These are phyloP conservation scores for Andrena bicolor DNA, from an alignment of 2,888 invertebrate species.

Conservation along the genomic window DNA sequence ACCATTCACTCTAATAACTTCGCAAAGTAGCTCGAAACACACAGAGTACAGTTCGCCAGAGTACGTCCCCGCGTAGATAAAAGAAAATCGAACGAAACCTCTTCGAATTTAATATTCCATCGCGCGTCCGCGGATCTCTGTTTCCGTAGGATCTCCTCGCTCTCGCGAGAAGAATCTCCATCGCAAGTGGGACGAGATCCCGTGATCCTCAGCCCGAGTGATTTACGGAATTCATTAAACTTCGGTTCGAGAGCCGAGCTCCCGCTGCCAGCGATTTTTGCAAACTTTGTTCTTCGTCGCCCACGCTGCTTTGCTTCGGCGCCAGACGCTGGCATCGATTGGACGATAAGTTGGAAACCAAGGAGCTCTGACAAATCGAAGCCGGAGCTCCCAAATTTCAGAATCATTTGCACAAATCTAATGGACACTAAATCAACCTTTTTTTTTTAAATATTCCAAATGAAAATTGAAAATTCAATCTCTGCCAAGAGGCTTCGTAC, in stretches of 20 bases:
- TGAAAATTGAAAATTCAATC: too few relatives aligned
- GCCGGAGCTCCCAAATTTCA: too few relatives aligned
- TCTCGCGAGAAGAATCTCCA: neutral
- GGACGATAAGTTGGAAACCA: neutral
- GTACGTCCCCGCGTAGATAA: neutral
- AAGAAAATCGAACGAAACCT: neutral
- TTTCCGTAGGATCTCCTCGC: neutral
- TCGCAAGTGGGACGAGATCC: slow-evolving; percentile 11
- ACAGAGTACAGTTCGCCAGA: neutral
- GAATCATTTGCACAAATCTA: too few relatives aligned
- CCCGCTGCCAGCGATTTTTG: neutral
- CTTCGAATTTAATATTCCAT: slow-evolving; percentile 18
- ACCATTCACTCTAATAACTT: neutral
- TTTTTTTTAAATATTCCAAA: too few relatives aligned
- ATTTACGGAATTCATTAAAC: slow-evolving; percentile 30
- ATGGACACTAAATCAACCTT: too few relatives aligned
- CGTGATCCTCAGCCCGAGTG: slow-evolving; percentile 4
- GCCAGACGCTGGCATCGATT: neutral
- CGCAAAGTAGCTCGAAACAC: neutral
- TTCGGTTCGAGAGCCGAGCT: neutral
- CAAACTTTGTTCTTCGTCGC: neutral
- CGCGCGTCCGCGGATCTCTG: neutral
- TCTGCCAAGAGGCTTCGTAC: too few relatives aligned
- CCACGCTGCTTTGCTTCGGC: neutral
- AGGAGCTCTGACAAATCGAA: too few relatives aligned